Evolutionary conservation across 2,113 vertebrate species (phyloP), one percentile per base, ranked within the genome.

Genomic region (Rhabdomys dilectus): DNA sequence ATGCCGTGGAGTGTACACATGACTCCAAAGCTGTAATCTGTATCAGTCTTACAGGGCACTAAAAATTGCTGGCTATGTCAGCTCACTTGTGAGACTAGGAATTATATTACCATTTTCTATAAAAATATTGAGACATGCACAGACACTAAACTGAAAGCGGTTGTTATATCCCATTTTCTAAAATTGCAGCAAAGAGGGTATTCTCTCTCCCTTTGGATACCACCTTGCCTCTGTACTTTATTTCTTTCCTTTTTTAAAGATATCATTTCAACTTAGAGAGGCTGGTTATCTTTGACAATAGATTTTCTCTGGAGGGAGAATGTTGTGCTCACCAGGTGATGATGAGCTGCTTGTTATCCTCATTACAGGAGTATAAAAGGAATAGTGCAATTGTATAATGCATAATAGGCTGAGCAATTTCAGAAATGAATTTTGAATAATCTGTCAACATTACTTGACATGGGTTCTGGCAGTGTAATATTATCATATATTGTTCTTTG

Each of bases 101-200:
- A 95, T 96, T 90, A 88, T 77, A 95, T 96, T 91, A 48, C 84
- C 31, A 62, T 93, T 97, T 96, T 96, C 97, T 97, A 92, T 95
- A 97, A 97, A 97, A 98, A 96, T 96, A 96, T 90, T 96, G 97
- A 96, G 95, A 95, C 89, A 81, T 29, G 64, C 82, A 89, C 73
- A 95, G 77, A 39, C 24, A 94, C 29, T 51, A 82, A 68, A 77
- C n/a, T 21, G 45, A 97, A 97, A 91, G 89, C 73, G 62, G 84
- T 58, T 93, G 90, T 97, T 97, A 93, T 31, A 88, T 93, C 45
- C 89, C 84, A 96, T 96, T 98, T 97, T 97, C 95, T 93, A 94
- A 97, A 97, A 97, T 95, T 96, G 84, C 82, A 88, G 84, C 24
- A 68, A 68, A 94, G 82, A 92, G 77, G 92, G 64, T 42, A 48